Conservation (phyloP, 2,797 vertebrate species). For the Mareca strepera region DNA sequence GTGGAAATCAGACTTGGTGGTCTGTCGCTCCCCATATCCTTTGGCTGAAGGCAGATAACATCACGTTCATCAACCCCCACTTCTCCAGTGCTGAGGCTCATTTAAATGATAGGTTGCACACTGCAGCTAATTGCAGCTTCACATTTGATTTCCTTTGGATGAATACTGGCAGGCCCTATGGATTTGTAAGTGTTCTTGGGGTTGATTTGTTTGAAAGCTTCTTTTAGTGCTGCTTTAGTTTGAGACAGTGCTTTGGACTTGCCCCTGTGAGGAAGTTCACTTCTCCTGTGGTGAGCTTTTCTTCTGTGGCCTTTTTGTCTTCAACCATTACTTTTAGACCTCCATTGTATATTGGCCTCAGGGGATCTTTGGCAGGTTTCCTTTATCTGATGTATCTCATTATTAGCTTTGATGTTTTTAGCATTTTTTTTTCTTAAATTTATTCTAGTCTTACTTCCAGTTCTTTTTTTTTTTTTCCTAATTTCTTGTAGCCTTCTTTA, state of each 20-base stretch:
- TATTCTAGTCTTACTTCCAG: background rate
- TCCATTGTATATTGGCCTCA: slow-evolving; percentile 10
- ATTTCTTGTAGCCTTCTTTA: background rate
- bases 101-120: background rate
- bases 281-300: background rate
- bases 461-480: background rate
- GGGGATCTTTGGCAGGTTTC: slow-evolving; percentile 50
- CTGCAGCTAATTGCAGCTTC: background rate
- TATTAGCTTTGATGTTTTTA: slow-evolving; percentile 51
- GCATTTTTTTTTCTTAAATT: slow-evolving; percentile 37
- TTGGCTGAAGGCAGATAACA: background rate
- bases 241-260: background rate
- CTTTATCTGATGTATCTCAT: slow-evolving; percentile 6
- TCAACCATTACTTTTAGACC: slow-evolving; percentile 18
- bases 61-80: background rate
- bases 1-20: background rate
- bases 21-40: background rate
- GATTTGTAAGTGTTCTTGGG: background rate
- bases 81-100: background rate
- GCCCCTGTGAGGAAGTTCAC: background rate
- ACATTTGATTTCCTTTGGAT: background rate
- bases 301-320: slow-evolving; percentile 1
- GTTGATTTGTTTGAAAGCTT: slow-evolving; percentile 13
- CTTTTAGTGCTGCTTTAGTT: background rate
- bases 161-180: background rate